phyloP scores from a whole-genome alignment of 2,113 vertebrate species.

The Vimba vimba region DNA sequence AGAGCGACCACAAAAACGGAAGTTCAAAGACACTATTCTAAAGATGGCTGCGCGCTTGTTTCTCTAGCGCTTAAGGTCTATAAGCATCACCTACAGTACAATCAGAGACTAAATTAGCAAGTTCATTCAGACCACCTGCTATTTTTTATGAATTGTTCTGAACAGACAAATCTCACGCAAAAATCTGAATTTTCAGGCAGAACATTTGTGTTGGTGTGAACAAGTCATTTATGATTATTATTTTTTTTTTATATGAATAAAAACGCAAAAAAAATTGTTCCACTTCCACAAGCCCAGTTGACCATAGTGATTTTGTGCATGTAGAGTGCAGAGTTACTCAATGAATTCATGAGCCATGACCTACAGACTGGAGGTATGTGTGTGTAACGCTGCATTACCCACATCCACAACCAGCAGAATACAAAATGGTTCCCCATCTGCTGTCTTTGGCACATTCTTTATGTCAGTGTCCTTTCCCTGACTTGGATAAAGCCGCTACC shows the following conservation, averaged over 20 bases:
- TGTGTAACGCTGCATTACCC: slow-evolving; percentile 1
- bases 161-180: background rate
- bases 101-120: too few species aligned
- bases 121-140: background rate
- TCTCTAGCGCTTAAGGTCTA: too few species aligned
- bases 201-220: background rate
- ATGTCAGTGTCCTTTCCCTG: slow-evolving; percentile 26
- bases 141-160: background rate
- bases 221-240: background rate
- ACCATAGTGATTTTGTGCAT: background rate
- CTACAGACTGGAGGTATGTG: slow-evolving; percentile 15
- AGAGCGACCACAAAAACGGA: too few species aligned
- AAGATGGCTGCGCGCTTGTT: too few species aligned
- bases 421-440: slow-evolving; percentile 40
- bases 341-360: slow-evolving; percentile 16
- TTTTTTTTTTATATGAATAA: background rate
- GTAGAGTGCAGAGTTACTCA: background rate
- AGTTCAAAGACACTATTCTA: too few species aligned
- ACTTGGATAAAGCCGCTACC: background rate
- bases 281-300: background rate
- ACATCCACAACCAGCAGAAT: slow-evolving; percentile 5
- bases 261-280: background rate
- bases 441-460: background rate
- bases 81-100: too few species aligned
- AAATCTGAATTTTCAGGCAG: background rate